These are phyloP conservation scores for Sebastes umbrosus DNA, from an alignment of 2,797 vertebrate species.

Conservation along the genomic window DNA sequence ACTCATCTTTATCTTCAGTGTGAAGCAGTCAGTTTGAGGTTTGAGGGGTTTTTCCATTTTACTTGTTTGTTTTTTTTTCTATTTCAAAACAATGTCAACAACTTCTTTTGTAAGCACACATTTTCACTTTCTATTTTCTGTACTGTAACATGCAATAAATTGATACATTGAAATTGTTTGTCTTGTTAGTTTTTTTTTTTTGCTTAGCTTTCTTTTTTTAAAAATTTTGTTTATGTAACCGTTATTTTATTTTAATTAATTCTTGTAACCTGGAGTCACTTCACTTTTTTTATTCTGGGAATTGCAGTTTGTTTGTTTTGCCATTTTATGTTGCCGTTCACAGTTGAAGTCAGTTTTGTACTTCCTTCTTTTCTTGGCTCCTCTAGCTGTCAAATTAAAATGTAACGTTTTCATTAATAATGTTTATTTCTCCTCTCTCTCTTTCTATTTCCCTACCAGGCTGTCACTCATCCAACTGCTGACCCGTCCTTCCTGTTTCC, in stretches of 20 bases:
- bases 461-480: neutral
- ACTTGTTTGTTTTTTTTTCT: conserved; percentile 60
- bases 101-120: conserved; percentile 81
- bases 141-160: conserved; percentile 96
- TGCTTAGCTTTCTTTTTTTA: too few relatives aligned
- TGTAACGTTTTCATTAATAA: neutral
- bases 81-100: conserved; percentile 56
- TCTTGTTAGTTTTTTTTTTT: neutral
- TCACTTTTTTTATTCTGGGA: conserved; percentile 53
- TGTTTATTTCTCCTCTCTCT: neutral
- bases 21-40: conserved; percentile 21
- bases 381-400: neutral
- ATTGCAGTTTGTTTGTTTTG: conserved; percentile 15
- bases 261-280: neutral
- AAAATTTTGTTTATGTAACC: neutral
- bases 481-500: neutral
- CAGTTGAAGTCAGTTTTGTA: conserved; percentile 16
- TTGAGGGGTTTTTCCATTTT: conserved; percentile 49
- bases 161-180: conserved; percentile 80
- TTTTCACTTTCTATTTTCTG: conserved; percentile 92
- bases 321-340: neutral
- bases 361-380: conserved; percentile 56
- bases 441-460: neutral
- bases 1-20: conserved; percentile 40
- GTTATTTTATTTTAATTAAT: neutral